phyloP scores from a whole-genome alignment of 2,113 vertebrate species.

The Podocnemis expansa region DNA sequence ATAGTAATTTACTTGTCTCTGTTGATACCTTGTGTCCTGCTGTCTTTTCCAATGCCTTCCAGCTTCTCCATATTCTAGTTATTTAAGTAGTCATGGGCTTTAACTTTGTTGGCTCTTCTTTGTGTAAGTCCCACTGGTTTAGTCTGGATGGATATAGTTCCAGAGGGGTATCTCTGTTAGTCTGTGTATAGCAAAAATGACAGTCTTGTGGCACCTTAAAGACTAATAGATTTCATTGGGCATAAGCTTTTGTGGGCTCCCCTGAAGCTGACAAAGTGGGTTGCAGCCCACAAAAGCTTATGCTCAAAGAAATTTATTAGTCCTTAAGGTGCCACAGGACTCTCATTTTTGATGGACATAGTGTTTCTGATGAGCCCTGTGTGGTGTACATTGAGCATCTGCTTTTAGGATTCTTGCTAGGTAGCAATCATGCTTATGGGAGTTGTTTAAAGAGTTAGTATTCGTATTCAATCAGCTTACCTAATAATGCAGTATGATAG shows the following conservation, averaged over 20 bases:
- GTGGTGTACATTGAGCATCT: not conserved
- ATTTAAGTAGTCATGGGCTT: conserved; percentile 62
- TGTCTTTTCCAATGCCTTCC: conserved; percentile 56
- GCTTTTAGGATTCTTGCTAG: not conserved
- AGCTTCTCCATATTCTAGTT: conserved; percentile 59
- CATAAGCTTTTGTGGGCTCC: no score
- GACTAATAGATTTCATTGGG: no score
- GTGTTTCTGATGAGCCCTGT: not conserved
- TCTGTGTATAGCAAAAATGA: no score
- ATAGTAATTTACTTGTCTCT: conserved; percentile 67
- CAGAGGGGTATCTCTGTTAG: no score
- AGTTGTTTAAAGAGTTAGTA: not conserved
- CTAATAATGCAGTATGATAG: not conserved
- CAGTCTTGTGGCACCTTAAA: no score
- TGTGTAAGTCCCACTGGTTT: conserved; percentile 57
- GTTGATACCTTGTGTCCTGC: conserved; percentile 64
- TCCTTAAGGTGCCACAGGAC: no score
- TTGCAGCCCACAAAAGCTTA: no score
- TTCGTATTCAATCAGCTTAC: conserved; percentile 14
- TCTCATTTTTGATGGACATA: no score
- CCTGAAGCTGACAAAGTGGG: no score
- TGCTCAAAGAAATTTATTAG: no score
- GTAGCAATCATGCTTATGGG: not conserved
- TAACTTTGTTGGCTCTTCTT: conserved; percentile 57
- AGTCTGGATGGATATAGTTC: conserved; percentile 24